Evolutionary conservation across 2,888 invertebrate genomes (phyloP), one percentile per base, ranked within the genome.

Genomic region (Drosophila villosipedis): DNA sequence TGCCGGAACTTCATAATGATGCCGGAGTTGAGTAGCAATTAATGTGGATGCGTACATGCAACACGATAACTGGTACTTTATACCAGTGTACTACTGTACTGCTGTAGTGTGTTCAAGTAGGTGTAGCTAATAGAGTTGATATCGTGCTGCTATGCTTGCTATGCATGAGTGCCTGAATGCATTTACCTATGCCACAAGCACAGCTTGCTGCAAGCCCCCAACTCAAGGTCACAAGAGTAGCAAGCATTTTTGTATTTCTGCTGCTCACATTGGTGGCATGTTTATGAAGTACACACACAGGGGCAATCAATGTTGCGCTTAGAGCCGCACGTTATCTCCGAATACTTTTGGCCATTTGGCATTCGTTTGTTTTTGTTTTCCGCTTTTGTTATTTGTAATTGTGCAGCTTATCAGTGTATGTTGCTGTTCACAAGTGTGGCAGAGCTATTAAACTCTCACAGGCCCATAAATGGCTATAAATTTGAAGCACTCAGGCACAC

Each of bases 391-490:
- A 57, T 31, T 72, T 84, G 71, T 78, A 89, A 85, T 83, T 88
- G 85, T 75, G 58, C 61, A 68, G 39, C 50, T 87, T 90, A 90
- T 90, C 90, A 73, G 39, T 64, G 47, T 63, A 9, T 25, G 54
- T 16, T 35, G 28, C 28, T 55, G 73, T 73, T 73, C 88, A 76
- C 69, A 63, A 63, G 64, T 71, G 85, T 75, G 75, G 73, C 71
- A 80, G 71, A 49, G 39, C 65, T 65, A 69, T 82, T 69, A 71
- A 66, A 71, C 47, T 69, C 53, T 28, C 47, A 47, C 65, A 63
- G 55, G 50, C 64, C 60, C 71, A 68, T 68, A 70, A 69, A 66
- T 80, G 74, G 68, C 80, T 55, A 74, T 81, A 80, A 71, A 71
- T 81, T 79, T 60, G 50, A 47, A 61, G 22, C 58, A 33, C 66